These are phyloP conservation scores for Hoplostethus atlanticus DNA, from an alignment of 2,797 vertebrate genomes.

Conservation along the genomic window DNA sequence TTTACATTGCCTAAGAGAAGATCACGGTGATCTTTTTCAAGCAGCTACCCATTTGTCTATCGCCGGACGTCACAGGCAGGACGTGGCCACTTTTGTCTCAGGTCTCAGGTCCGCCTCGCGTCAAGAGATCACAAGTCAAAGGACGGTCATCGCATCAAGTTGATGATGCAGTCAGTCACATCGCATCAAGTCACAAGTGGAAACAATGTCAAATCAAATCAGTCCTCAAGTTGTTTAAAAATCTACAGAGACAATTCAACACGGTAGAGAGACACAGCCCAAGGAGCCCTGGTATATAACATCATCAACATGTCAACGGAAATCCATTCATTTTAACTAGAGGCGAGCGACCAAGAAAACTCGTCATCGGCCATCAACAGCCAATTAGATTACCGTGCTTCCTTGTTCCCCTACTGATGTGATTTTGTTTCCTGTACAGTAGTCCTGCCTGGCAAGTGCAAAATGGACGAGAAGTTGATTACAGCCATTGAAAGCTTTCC, in stretches of 20 bases:
- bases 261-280: neutral
- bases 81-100: constrained; percentile 11
- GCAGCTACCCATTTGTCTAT: neutral
- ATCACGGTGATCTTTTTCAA: neutral
- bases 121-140: constrained; percentile 22
- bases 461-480: neutral
- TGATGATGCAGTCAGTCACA: constrained; percentile 8
- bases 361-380: too few relatives aligned
- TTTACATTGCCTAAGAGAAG: neutral
- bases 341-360: too few relatives aligned
- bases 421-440: constrained; percentile 19
- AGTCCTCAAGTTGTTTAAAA: constrained; percentile 1
- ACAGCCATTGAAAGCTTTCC: too few relatives aligned
- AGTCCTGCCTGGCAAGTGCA: neutral
- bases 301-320: constrained; percentile 9
- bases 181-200: constrained; percentile 19
- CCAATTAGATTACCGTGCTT: constrained; percentile 19
- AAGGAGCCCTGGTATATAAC: neutral
- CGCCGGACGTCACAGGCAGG: neutral
- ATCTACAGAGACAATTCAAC: neutral
- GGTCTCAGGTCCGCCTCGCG: constrained; percentile 11
- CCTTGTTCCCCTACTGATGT: constrained; percentile 15
- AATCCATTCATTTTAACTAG: neutral
- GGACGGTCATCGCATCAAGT: neutral
- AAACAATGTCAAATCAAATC: neutral